Evolutionary conservation across 2,888 invertebrate genomes (phyloP), one percentile per base, ranked within the genome.

Genomic region (Orthonevra nobilis): DNA sequence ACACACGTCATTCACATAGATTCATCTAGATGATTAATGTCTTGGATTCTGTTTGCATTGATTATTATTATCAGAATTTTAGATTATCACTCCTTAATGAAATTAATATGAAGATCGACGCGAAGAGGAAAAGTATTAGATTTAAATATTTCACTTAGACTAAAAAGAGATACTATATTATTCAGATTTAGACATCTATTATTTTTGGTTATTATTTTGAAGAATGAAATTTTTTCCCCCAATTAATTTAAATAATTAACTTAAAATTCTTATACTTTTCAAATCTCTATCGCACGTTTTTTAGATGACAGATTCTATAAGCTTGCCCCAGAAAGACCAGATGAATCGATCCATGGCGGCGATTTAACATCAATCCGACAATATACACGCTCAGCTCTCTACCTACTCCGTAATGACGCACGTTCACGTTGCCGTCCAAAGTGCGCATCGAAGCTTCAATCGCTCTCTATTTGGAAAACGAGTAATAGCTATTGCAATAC

Each of bases 401-500:
- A 95, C 88, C 91, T 92, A 40, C 90, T 96, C 82, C 92, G 94
- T 66, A 91, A 92, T 85, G 92, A 92, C 83, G 93, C 94, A 73
- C 90, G 92, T 81, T 93, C 95, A 44, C 92, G 92, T 86, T 91
- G 90, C 74, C 92, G 93, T 84, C 95, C 96, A n/a, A 92, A 92
- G 83, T 93, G 92, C 88, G 88, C 93, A 81, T 91, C 92, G 81
- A 85, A 83, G n/a, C 75, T 87, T 10, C 85, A 85, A 23, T 79
- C 83, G 3, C 81, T 87, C 42, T 83, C 85, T 52, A 84, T 87
- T 82, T 90, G 90, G 85, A 92, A 92, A 84, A 89, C 90, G 12
- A 83, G 92, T 92, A 64, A 92, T 91, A 54, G 89, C 90, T 82
- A 90, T 90, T 50, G 90, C 89, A 26, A 52, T 56, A 38, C 15